Base-by-base conservation (phyloP, 2,888 invertebrate genomes). In the Oscheius sp. region DNA sequence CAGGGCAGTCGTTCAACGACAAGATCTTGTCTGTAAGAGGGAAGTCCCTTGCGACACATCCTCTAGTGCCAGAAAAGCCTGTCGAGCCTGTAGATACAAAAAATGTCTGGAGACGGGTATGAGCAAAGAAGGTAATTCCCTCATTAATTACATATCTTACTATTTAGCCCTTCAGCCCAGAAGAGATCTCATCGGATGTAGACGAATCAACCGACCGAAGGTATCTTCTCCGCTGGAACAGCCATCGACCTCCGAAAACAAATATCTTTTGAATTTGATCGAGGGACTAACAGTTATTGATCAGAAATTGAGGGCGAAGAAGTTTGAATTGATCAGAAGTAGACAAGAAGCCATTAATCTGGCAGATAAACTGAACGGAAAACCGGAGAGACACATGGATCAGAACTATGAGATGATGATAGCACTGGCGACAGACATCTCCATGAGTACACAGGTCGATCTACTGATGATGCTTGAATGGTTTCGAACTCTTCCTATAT, bases 401-500 rank as follows among this genome's bases (percentile, higher is more conserved):
- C 30, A 50, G 20, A 69, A 74, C 28, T 68, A 68, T 30, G 73
- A 77, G 44, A 63, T 80, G 71, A 73, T 77, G 69, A 78, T 82
- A 12, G 75, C 77, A 61, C 69, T 78, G 8, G 79, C 74, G 24
- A 72, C 72, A 12, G 82, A 82, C 50, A 82, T 81, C 54, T 73
- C 80, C 0, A 70, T 67, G 6, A 74, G 74, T 9, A 79, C 79
- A 0, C 82, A 84, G 51, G 73, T 81, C 24, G 84, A 97, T 88
- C 90, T 97, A 85, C 91, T 92, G 80, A 94, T 94, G 86, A 90
- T 98, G 88, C 92, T 98, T 67, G 94, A 95, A 87, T 98, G 97
- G 94, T 95, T 95, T 61, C 94, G 95, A 85, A 91, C 93, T 86
- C 92, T 97, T 87, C 98, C 97, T 14, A 94, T 96, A 87, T 98